Evolutionary conservation across 2,113 vertebrate genomes (phyloP), one percentile per base, ranked within the genome.

Genomic region (Saccopteryx bilineata): DNA sequence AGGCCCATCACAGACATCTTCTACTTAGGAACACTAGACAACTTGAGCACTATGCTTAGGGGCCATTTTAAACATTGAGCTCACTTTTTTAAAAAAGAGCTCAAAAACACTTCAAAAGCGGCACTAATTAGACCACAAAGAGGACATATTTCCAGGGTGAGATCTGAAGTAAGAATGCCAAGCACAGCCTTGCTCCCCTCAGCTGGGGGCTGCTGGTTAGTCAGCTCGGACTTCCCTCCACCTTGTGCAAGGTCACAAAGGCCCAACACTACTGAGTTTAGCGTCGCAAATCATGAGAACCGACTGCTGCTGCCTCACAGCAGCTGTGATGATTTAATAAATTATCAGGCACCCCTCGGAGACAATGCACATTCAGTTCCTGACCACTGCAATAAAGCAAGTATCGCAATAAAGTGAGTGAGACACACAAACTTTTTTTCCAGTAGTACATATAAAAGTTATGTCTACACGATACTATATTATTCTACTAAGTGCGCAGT

Each of bases 121-220:
- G 23, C 5, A 80, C 66, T 75, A n/a, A 86, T 58, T 26, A 88
- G 46, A 75, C 18, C 50, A 81, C 50, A 33, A 63, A 82, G 72
- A 72, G 18, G 80, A 54, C 15, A 12, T 54, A 23, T 15, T 23
- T 58, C 76, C 2, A 28, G 7, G 11, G 9, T 10, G 61, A 75
- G 12, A 68, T 11, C 28, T 72, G 23, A 84, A 83, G 24, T 26
- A 11, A 66, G 58, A 58, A 60, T 33, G 69, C 28, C 69, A 28
- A 56, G 56, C 0, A 6, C 69, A 10, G 0, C 60, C 46, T 18
- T 11, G 3, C 5, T 61, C 9, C 0, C 5, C 9, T 85, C 13
- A 71, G 56, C 84, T 63, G 54, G 28, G 28, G 39, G 28, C 2
- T 0, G 13, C 7, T 14, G n/a, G 9, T 21, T 9, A 46, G 31